Percentiles rank a stretch among this genome's conserved stretches.
Conservation (phyloP, 2,113 vertebrate species). For the Prietella phreatophila region DNA sequence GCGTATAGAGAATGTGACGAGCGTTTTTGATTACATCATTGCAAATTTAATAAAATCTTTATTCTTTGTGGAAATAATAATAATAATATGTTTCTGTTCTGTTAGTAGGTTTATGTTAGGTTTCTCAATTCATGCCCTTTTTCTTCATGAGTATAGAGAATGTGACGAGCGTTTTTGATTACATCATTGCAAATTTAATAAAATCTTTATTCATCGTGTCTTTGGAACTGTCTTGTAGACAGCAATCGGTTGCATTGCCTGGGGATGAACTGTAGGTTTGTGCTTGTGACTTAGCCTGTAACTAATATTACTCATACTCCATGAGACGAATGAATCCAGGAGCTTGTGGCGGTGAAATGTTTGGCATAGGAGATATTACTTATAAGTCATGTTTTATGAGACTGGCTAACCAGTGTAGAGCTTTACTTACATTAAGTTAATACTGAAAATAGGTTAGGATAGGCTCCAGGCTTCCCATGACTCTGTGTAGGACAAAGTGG, state of each 20-base stretch:
- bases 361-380: slow-evolving; percentile 31
- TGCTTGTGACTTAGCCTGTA: slow-evolving; percentile 18
- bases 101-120: neutral
- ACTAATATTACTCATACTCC: neutral
- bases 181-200: neutral
- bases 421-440: neutral
- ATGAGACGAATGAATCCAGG: neutral
- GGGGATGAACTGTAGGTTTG: neutral
- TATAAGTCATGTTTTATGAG: slow-evolving; percentile 33
- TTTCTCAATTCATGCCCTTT: neutral
- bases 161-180: neutral
- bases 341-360: slow-evolving; percentile 14
- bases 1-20: neutral
- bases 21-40: neutral
- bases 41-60: neutral
- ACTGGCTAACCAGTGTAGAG: neutral
- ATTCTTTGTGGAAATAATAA: too few relatives aligned
- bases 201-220: neutral
- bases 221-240: neutral
- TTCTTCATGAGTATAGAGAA: neutral
- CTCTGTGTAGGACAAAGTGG: too few relatives aligned
- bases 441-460: neutral
- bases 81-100: neutral
- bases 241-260: neutral
- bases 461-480: too few relatives aligned